Percentiles rank a stretch among this genome's conserved stretches.
Conservation (phyloP, 2,797 vertebrate genomes). For the Takifugu ocellatus region DNA sequence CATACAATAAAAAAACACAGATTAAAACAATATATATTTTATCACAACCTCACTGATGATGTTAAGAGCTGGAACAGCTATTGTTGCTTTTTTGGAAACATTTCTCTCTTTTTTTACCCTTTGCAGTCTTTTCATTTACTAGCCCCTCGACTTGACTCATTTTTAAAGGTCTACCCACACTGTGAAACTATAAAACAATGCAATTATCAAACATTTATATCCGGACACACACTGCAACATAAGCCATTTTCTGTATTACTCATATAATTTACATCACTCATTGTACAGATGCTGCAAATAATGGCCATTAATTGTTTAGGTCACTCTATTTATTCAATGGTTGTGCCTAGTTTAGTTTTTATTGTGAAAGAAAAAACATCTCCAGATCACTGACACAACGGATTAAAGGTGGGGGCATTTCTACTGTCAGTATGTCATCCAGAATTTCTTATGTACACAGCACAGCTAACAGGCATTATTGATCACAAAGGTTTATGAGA, state of each 20-base stretch:
- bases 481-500: constrained; percentile 30
- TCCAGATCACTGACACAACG: constrained; percentile 19
- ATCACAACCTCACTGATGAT: constrained; percentile 8
- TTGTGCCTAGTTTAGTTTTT: constrained; percentile 21
- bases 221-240: not conserved
- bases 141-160: too few species aligned
- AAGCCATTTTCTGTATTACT: not conserved
- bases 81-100: not conserved
- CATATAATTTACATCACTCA: not conserved
- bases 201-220: too few species aligned
- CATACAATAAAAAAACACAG: constrained; percentile 17
- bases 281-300: constrained; percentile 8
- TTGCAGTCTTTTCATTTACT: too few species aligned
- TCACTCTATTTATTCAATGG: constrained; percentile 28
- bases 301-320: constrained; percentile 19
- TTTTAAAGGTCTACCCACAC: too few species aligned
- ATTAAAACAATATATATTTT: constrained; percentile 19
- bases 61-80: not conserved
- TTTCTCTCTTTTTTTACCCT: not conserved
- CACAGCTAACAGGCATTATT: constrained; percentile 29
- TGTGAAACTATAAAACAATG: too few species aligned
- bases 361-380: constrained; percentile 10
- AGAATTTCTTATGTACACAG: too few species aligned
- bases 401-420: too few species aligned
- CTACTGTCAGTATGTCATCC: too few species aligned